phyloP scores from a whole-genome alignment of 1,140 invertebrate genomes.

The Caligus rogercresseyi region DNA sequence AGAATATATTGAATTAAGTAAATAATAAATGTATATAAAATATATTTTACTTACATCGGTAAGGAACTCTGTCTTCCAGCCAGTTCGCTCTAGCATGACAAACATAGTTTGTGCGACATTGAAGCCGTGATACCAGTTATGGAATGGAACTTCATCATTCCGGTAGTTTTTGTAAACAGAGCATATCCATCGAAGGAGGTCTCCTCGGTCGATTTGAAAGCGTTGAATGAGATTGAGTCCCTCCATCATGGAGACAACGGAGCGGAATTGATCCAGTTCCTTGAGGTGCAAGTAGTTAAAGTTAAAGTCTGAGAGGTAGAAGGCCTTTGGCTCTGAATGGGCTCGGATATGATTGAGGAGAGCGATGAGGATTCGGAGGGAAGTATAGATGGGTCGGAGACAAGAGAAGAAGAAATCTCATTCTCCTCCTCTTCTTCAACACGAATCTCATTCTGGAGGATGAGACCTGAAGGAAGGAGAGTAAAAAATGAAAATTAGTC shows the following conservation, averaged over 20 bases:
- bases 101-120: constrained; percentile 93
- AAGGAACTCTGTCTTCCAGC: constrained; percentile 7
- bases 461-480: not conserved
- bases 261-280: constrained; percentile 24
- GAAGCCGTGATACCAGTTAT: constrained; percentile 89
- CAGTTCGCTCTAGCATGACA: constrained; percentile 54
- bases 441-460: not conserved
- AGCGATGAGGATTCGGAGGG: too few relatives aligned
- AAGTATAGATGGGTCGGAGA: too few relatives aligned
- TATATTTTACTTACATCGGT: not conserved
- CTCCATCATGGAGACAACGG: constrained; percentile 33
- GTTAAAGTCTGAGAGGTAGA: not conserved
- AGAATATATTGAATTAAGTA: constrained; percentile 26
- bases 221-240: constrained; percentile 27
- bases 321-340: not conserved
- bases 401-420: too few relatives aligned
- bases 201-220: constrained; percentile 22
- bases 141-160: constrained; percentile 61
- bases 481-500: not conserved
- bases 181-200: constrained; percentile 48
- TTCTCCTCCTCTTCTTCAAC: not conserved
- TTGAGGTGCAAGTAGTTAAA: constrained; percentile 5
- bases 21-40: not conserved
- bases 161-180: constrained; percentile 92
- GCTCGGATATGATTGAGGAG: not conserved